Evolutionary conservation across 2,797 vertebrate genomes (phyloP).

Genomic region (Enteromius thamalakanensis): DNA sequence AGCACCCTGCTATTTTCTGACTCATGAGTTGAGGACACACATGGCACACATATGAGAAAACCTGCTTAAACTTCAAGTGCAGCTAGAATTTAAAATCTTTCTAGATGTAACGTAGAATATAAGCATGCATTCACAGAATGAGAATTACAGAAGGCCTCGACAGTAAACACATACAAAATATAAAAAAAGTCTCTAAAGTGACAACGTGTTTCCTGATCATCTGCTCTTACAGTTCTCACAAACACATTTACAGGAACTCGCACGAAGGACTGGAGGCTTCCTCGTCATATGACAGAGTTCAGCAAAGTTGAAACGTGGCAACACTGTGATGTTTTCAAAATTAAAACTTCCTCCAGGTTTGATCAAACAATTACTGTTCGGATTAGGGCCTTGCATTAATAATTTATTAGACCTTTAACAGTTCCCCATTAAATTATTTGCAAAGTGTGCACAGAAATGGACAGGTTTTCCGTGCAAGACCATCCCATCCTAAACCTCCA

Average conservation of each 20-base stretch:
- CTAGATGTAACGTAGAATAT: not conserved
- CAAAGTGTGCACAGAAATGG: slow-evolving; percentile 11
- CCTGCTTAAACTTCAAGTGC: not conserved
- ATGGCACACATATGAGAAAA: not conserved
- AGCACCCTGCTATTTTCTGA: not conserved
- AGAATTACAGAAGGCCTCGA: not conserved
- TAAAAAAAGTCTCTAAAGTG: slow-evolving; percentile 60
- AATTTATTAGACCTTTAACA: not conserved
- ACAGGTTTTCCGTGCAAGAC: slow-evolving; percentile 55
- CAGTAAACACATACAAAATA: slow-evolving; percentile 61
- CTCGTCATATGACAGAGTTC: slow-evolving; percentile 73
- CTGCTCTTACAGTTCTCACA: slow-evolving; percentile 60
- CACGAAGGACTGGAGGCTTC: slow-evolving; percentile 58
- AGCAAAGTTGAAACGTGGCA: slow-evolving; percentile 31
- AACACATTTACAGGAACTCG: slow-evolving; percentile 24
- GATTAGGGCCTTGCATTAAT: not conserved
- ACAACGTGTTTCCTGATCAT: slow-evolving; percentile 69
- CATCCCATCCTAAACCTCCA: slow-evolving; percentile 63
- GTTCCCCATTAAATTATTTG: not conserved
- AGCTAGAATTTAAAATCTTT: not conserved
- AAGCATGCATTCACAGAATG: not conserved
- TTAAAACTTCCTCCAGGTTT: not conserved
- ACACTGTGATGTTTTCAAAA: not conserved
- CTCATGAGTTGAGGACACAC: too few species aligned
- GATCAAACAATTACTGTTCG: not conserved